A percentile compares a stretch with the other conserved stretches of the same genome.
Conservation (phyloP, 2,888 invertebrate genomes). For the Opisthograptis luteolata region DNA sequence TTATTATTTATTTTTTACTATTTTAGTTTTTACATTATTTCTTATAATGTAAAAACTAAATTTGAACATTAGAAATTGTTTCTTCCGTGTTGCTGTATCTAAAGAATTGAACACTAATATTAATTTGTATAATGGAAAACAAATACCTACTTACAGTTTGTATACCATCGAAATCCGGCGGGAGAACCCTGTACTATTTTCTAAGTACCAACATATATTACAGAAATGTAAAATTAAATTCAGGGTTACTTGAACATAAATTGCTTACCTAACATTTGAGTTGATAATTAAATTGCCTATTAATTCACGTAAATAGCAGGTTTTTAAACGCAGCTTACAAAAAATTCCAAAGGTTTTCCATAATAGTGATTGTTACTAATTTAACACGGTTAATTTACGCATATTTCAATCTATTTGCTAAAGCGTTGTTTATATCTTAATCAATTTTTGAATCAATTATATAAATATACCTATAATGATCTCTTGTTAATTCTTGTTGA, state of each 20-base stretch:
- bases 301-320: constrained; percentile 6
- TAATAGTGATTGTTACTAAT: constrained; percentile 23
- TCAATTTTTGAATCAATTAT: constrained; percentile 19
- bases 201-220: too few relatives aligned
- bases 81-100: too few relatives aligned
- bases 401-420: constrained; percentile 17
- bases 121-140: too few relatives aligned
- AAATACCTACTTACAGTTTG: too few relatives aligned
- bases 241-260: neutral
- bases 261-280: neutral
- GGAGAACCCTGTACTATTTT: too few relatives aligned
- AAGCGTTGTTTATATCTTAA: constrained; percentile 3
- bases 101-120: too few relatives aligned
- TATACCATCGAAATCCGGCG: too few relatives aligned
- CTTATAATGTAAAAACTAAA: too few relatives aligned
- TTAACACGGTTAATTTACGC: constrained; percentile 24
- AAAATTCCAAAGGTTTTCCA: neutral
- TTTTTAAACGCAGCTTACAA: constrained; percentile 11
- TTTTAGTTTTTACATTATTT: too few relatives aligned
- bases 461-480: neutral
- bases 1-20: neutral
- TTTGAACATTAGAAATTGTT: too few relatives aligned
- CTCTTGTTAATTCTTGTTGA: neutral
- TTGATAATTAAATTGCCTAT: constrained; percentile 12
- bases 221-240: too few relatives aligned